Evolutionary conservation across 2,113 vertebrate species (phyloP).

Genomic region (Naja naja): DNA sequence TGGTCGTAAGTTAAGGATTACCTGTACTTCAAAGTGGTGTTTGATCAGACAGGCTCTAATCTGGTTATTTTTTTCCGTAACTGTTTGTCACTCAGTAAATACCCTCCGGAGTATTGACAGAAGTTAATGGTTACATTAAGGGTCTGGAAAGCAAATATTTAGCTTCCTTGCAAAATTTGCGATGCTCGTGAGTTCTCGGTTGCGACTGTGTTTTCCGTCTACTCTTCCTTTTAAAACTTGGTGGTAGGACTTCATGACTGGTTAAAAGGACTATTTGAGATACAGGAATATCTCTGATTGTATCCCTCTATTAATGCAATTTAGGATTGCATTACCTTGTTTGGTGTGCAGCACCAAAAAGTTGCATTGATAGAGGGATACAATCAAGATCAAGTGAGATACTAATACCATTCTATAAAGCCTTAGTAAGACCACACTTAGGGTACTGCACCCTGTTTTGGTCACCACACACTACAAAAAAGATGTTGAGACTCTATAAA

Average conservation of each 20-base stretch:
- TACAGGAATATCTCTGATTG: not conserved
- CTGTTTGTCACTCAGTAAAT: constrained; percentile 42
- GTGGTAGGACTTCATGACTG: constrained; percentile 21
- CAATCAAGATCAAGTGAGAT: no score
- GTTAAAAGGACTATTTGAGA: not conserved
- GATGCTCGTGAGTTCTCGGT: constrained; percentile 47
- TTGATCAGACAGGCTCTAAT: constrained; percentile 10
- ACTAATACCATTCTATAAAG: no score
- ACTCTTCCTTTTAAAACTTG: constrained; percentile 15
- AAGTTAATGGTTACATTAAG: constrained; percentile 82
- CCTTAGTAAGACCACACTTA: no score
- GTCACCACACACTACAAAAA: no score
- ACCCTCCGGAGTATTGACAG: constrained; percentile 55
- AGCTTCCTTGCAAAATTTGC: constrained; percentile 72
- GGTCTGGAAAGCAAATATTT: constrained; percentile 83
- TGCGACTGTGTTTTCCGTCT: constrained; percentile 47
- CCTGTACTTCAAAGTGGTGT: not conserved
- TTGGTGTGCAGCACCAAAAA: no score
- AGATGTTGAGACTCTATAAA: no score
- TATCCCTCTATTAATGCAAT: no score
- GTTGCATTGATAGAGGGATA: no score
- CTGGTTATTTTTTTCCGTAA: constrained; percentile 10
- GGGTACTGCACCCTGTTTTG: no score
- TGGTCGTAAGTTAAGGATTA: not conserved
- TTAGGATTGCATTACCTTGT: no score